Evolutionary conservation across 2,797 vertebrate genomes (phyloP), one percentile per base, ranked within the genome.

Genomic region (Peromyscus nudipes): DNA sequence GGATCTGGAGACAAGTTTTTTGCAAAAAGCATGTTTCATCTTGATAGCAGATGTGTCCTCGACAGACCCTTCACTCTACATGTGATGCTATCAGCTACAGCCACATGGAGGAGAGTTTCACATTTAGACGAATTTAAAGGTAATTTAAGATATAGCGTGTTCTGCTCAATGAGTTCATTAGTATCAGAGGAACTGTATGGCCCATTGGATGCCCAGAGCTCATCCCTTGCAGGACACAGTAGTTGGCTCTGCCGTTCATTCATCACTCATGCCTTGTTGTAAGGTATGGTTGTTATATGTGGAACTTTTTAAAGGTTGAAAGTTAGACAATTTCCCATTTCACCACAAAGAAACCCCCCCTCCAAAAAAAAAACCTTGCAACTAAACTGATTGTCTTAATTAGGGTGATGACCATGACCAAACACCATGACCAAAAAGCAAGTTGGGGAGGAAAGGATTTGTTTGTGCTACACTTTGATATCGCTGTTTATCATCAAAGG

Each of bases 31-130:
- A 25, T 75, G 5, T 69, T 94, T 95, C 83, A 77, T 88, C 55
- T 94, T 90, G 34, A 83, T 40, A 91, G 31, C 83, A 12, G 82
- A 9, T 46, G 40, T 86, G 27, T 97, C 93, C 34, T 67, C 60
- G 76, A 40, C 85, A 92, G 88, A 82, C 76, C 71, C 31, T 21
- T 34, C 31, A 19, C 71, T 65, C 46, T 95, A 7, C 46, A 55
- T 89, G 81, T 81, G 87, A 71, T 95, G 25, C 60, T 85, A 73
- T 73, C 52, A 93, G 31, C n/a, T 88, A 71, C 91, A 96, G 67
- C 94, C 71, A 23, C 55, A 88, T 79, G 12, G 85, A 62, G 75
- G 37, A 85, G 11, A 92, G 19, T 76, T 80, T 94, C 60, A 43
- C 23, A 29, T 79, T 67, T 89, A 77, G 40, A 79, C 64, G 96